Evolutionary conservation across 2,113 vertebrate species (phyloP), one percentile per base, ranked within the genome.

Genomic region (Damaliscus lunatus): DNA sequence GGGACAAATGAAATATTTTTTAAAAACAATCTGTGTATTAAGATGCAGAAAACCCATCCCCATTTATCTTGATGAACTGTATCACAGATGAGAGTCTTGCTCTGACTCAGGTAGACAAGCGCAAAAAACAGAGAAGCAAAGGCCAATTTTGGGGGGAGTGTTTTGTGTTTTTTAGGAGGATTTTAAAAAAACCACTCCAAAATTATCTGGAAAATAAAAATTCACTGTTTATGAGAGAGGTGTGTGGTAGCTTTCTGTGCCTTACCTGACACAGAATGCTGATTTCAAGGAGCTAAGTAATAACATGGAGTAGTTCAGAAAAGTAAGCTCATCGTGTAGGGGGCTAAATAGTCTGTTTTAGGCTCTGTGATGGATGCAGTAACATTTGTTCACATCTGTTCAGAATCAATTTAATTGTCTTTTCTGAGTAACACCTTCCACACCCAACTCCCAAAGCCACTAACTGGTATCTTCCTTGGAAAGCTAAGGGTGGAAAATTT

Each of bases 401-500:
- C 31, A 87, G 60, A 71, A 96, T 96, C 90, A 86, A 59, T 87
- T 92, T 93, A 91, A 93, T 95, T 93, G 95, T 89, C 67, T 97
- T 96, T 93, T 97, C 93, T 52, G 89, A 93, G 50, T 27, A 98
- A 90, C 27, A 89, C 95, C 94, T 94, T 97, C 80, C 96, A 48
- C 80, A 50, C 92, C 94, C 96, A 94, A 93, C 40, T 97, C 74
- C 94, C 78, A 88, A 88, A 92, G 92, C 64, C 43, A 89, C 59
- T 96, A 88, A 93, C 85, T 96, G 91, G 91, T 95, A 95, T 94
- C 98, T 97, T 96, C 97, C 98, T 98, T 98, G 96, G 77, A 96
- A 96, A 97, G 96, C 77, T 2, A 62, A 93, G 89, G 96, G 96
- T 98, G 95, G 97, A 98, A 96, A 92, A 95, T 98, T 98, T 98